Evolutionary conservation across 2,888 invertebrate species (phyloP), one percentile per base, ranked within the genome.

Genomic region (Caenorhabditis sinica): DNA sequence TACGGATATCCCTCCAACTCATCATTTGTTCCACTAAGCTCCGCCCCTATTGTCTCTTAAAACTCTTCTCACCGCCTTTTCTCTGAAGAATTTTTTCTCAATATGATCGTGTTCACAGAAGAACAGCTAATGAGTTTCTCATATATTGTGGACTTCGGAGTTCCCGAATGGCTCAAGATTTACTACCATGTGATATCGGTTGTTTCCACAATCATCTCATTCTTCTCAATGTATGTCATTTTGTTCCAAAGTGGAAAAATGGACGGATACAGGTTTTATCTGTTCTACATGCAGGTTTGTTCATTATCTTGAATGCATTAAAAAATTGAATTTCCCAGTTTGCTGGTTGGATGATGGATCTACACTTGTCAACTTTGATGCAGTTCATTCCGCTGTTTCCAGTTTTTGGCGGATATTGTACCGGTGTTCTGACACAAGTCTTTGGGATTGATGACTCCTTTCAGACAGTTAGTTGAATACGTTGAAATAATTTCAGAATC

Each of bases 181-280:
- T 75, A 82, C 53, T 82, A 82, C 33, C 69, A 71, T 43, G 51
- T 36, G 3, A 75, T 82, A 9, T 69, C 82, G 6, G 56, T 71
- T n/a, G 56, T 82, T 6, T 82, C 82, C n/a, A 82, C 82, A n/a
- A 65, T 75, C 3, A 63, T 75, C 13, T 74, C 75, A 20, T 63
- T 71, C 8, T 71, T 82, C 49, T 69, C 82, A 45, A 68, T 82
- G 75, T 75, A 82, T 36, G 53, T 82, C 23, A 82, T 82, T 33
- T 17, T 82, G 68, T 82, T 71, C 45, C 73, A 74, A 58, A 82
- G 82, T 69, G 82, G 82, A 20, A 82, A 82, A 69, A 82, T 82
- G 82, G 75, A 82, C 25, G 75, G 75, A 20, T 82, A 75, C 49
- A 40, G 65, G 1, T 82, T 43, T 53, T 82, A 82, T 17, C 53